A percentile compares a stretch with the other conserved stretches of the same genome.
These are phyloP conservation scores for Actenoides hombroni DNA, from an alignment of 2,113 vertebrate species.

Conservation along the genomic window DNA sequence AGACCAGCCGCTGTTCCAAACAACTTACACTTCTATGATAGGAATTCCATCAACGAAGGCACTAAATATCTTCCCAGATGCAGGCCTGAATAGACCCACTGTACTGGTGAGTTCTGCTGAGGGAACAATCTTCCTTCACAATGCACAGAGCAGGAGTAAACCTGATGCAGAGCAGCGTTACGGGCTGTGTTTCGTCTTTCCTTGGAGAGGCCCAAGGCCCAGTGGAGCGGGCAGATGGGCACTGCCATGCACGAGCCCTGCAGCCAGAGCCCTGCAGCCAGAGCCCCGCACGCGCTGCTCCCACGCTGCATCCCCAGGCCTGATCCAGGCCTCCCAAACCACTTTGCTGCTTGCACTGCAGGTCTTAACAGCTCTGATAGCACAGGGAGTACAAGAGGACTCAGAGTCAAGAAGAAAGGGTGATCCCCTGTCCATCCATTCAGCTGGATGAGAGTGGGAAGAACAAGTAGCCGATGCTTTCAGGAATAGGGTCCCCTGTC, in stretches of 20 bases:
- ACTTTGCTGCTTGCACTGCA: background rate
- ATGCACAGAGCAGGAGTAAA: background rate
- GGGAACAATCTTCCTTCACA: constrained; percentile 18
- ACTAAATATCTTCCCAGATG: constrained; percentile 54
- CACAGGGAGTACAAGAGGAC: accelerated
- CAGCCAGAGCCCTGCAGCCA: background rate
- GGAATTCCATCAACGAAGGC: constrained; percentile 45
- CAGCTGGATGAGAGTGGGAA: background rate
- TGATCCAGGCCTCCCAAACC: background rate
- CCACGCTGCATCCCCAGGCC: background rate
- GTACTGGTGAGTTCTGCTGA: background rate
- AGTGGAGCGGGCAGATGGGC: background rate
- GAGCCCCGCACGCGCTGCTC: accelerated
- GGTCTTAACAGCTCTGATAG: background rate
- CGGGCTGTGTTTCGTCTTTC: background rate
- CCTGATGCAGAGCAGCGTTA: background rate
- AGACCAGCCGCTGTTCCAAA: background rate
- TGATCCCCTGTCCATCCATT: background rate
- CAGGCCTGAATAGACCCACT: constrained; percentile 22
- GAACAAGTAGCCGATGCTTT: background rate
- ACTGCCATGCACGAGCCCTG: accelerated
- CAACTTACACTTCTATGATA: constrained; percentile 15
- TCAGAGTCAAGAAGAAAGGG: background rate
- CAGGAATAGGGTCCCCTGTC: background rate
- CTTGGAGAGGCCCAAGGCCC: background rate